Base-by-base conservation (phyloP, 2,113 vertebrate genomes). In the Melanostigma gelatinosum region DNA sequence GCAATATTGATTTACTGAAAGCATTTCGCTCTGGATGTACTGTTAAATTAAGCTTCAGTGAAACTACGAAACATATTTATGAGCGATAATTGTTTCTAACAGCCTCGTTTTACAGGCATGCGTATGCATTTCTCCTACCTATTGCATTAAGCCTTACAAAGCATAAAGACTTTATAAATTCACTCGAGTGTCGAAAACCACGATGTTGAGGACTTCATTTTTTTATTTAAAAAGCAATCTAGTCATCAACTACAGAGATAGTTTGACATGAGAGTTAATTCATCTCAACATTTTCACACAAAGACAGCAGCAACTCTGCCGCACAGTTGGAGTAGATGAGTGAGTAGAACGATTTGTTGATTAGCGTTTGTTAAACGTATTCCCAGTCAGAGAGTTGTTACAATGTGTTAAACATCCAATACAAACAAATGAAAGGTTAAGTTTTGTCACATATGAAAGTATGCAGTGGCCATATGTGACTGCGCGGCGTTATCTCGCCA, bases 361-460 rank as follows among this genome's bases (percentile, higher is more conserved):
- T 77, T 87, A 86, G 82, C 16, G 10, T 82, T 85, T 64, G 75
- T 87, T 80, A 86, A 82, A 80, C 24, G 75, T 4, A 74, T 22
- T 79, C 69, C 42, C 5, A 77, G 72, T 75, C 38, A 84, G n/a
- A 72, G 18, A 54, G 24, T 57, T 79, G 62, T 75, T 75, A 77
- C 1, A 66, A 75, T 50, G 80, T 72, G 75, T 70, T 42, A 4
- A 60, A 78, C 64, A 67, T 22, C 29, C n/a, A 65, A 75, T 55
- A 4, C 80, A 60, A 68, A 38, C 13, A 20, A 74, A 71, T n/a
- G 44, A 78, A 74, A 64, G 10, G 76, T 82, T 84, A 83, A 0
- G 54, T 60, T 61, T 40, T 9, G 1, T 68, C 85, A 87, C 88
- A 84, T 92, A 92, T 89, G 85, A 50, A 67, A 6, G 11, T 55